Conservation (phyloP, 2,797 vertebrate species). For the Anguilla anguilla region DNA sequence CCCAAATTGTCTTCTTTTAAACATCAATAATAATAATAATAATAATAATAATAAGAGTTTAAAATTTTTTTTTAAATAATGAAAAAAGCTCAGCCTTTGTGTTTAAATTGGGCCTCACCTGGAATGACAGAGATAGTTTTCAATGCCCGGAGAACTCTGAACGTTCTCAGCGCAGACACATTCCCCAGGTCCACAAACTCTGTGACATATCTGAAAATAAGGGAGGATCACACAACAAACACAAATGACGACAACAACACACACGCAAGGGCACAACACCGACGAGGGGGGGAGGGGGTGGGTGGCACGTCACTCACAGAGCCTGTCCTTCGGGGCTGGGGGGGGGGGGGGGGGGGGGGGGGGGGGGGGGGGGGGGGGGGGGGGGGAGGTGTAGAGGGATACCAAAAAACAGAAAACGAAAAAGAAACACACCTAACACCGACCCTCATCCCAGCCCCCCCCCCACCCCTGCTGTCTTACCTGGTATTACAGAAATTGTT, state of each 20-base stretch:
- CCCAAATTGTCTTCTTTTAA: conserved; percentile 67
- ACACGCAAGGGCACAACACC: conserved; percentile 80
- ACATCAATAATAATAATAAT: conserved; percentile 63
- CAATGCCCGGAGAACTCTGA: conserved; percentile 99
- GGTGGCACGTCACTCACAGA: conserved; percentile 81
- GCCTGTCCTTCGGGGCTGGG: conserved; percentile 69
- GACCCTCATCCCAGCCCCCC: conserved; percentile 79
- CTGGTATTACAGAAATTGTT: conserved; percentile 99
- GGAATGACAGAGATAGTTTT: conserved; percentile 99
- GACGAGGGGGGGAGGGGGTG: conserved; percentile 40
- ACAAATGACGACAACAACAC: conserved; percentile 90
- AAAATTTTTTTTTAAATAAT: conserved; percentile 44
- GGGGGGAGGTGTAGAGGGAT: conserved; percentile 52
- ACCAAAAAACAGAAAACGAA: conserved; percentile 39
- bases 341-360: conserved; percentile 44
- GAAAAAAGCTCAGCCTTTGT: conserved; percentile 72
- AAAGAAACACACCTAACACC: conserved; percentile 82
- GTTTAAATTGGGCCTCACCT: conserved; percentile 96
- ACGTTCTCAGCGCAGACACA: conserved; percentile 99
- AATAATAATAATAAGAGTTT: conserved; percentile 58
- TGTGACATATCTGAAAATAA: conserved; percentile 99
- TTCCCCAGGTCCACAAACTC: conserved; percentile 99
- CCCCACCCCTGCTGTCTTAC: conserved; percentile 73
- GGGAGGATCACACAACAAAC: conserved; percentile 99
- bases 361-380: conserved; percentile 63